Evolutionary conservation across 37 sponge, comb jelly and placozoan species (phyloP), one percentile per base, ranked within the genome.

Genomic region (Halichondria panicea): DNA sequence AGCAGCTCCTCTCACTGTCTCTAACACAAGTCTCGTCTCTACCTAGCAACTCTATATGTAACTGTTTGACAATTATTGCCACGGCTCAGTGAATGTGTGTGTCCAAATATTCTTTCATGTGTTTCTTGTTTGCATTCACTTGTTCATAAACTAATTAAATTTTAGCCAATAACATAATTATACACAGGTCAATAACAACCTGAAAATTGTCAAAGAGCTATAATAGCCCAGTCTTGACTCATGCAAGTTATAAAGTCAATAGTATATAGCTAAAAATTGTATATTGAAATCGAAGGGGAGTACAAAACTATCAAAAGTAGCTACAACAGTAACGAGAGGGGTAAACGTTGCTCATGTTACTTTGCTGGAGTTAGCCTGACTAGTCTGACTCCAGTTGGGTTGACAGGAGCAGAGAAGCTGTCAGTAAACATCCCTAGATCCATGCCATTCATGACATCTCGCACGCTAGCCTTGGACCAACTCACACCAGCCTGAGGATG

Each of bases 361-460:
- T 18, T 2, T 21, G 61, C 61, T 21, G 95, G 88, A 19, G 85
- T 88, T 18, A 95, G 66, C 25, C 72, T 80, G 43, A 95, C 45
- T 74, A 95, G 70, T 22, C 62, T 52, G n/a, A 95, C 93, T 43
- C 96, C 93, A 41, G 72, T 48, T 22, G 89, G 92, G 75, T 92
- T 76, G 21, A 95, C 96, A 4, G 38, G n/a, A 32, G 78, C 58
- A 33, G 79, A 53, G 33, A 82, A 66, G 28, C 37, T 60, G 52
- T 55, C 41, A n/a, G 38, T 43, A 67, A 78, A 91, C 36, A 61
- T 37, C 15, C 96, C 96, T 4, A 95, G 43, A 28, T 85, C 87
- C 43, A 77, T 45, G 25, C 79, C 76, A 25, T 50, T 75, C 52
- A 88, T 82, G 34, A 95, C 80, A 67, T 95, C 96, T 28, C 83